A percentile compares a stretch with the other conserved stretches of the same genome.
phyloP scores from a whole-genome alignment of 2,888 invertebrate species.

The Drosophila demipolita region DNA sequence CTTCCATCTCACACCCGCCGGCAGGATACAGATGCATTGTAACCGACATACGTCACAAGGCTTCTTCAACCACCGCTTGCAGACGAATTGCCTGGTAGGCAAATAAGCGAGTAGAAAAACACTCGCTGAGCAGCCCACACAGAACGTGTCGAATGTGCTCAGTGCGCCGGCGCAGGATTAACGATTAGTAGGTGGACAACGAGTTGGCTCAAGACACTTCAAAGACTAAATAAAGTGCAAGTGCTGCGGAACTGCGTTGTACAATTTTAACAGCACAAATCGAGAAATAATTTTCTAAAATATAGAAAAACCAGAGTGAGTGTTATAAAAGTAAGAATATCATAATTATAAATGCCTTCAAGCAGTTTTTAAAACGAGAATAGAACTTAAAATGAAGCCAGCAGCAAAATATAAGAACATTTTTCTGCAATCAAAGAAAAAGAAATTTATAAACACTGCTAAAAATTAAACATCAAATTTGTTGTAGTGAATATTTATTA shows the following conservation, averaged over 20 bases:
- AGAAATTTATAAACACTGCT: not conserved
- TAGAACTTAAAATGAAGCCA: not conserved
- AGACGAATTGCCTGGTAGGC: not conserved
- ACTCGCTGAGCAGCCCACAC: slow-evolving; percentile 52
- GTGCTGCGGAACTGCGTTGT: slow-evolving; percentile 53
- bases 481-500: not conserved
- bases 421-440: not conserved
- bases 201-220: slow-evolving; percentile 47
- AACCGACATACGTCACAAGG: slow-evolving; percentile 63
- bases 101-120: slow-evolving; percentile 3
- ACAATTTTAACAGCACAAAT: slow-evolving; percentile 10
- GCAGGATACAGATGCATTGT: not conserved
- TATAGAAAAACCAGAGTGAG: not conserved
- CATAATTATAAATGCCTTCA: not conserved
- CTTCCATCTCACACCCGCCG: not conserved
- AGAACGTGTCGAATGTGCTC: slow-evolving; percentile 26
- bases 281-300: slow-evolving; percentile 2
- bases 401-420: not conserved
- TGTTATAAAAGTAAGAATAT: slow-evolving; percentile 10
- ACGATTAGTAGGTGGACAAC: slow-evolving; percentile 64
- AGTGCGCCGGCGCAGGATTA: slow-evolving; percentile 71
- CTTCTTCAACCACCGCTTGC: slow-evolving; percentile 45
- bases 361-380: not conserved
- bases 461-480: not conserved
- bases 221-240: slow-evolving; percentile 61